These are phyloP conservation scores for Teleiodes luculella DNA, from an alignment of 2,888 invertebrate species.

Conservation along the genomic window DNA sequence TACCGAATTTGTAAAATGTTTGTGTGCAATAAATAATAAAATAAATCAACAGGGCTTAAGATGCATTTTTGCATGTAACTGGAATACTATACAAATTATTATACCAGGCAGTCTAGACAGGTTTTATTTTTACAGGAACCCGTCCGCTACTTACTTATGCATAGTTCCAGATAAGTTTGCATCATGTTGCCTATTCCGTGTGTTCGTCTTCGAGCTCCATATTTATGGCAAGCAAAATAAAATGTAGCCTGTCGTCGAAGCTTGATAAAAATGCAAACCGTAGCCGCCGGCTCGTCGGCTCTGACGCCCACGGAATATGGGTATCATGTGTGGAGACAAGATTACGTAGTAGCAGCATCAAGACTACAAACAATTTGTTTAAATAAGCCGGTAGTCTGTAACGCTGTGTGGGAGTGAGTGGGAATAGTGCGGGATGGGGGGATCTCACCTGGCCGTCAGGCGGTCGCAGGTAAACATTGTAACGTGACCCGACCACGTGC, in stretches of 20 bases:
- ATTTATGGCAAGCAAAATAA: constrained; percentile 76
- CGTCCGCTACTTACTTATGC: constrained; percentile 67
- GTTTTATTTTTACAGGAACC: constrained; percentile 27
- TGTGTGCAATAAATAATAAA: too few relatives aligned
- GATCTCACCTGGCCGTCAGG: constrained; percentile 68
- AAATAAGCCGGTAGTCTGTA: constrained; percentile 25
- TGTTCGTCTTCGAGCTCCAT: constrained; percentile 64
- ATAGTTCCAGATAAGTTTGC: constrained; percentile 74
- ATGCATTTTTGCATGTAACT: too few relatives aligned
- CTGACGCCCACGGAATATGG: constrained; percentile 59
- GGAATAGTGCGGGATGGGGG: constrained; percentile 9
- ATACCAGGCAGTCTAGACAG: constrained; percentile 1
- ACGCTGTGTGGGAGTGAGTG: constrained; percentile 8
- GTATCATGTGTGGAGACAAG: constrained; percentile 48
- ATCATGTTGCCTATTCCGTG: constrained; percentile 61
- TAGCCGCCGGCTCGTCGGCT: constrained; percentile 56
- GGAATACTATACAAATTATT: too few relatives aligned
- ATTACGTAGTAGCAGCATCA: constrained; percentile 34
- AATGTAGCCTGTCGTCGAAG: constrained; percentile 68
- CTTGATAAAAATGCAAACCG: constrained; percentile 76
- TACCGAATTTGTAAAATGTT: too few relatives aligned
- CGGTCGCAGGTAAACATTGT: constrained; percentile 75
- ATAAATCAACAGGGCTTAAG: too few relatives aligned
- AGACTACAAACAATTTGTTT: constrained; percentile 40
- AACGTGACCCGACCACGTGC: constrained; percentile 72